phyloP scores from a whole-genome alignment of 2,888 invertebrate genomes.

The Synergus umbraculus region DNA sequence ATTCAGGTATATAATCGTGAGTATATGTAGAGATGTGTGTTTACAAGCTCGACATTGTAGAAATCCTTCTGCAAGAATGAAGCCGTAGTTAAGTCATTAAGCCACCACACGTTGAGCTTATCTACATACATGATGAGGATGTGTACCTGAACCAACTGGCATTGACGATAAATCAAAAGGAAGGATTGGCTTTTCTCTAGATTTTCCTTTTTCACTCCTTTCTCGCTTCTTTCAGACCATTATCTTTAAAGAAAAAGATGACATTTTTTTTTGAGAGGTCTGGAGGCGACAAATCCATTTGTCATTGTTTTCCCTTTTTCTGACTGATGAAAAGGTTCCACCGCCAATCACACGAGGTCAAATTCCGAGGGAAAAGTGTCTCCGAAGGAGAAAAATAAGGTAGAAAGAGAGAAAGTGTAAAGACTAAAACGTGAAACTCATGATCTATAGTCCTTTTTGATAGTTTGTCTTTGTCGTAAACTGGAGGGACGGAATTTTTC shows the following conservation, averaged over 20 bases:
- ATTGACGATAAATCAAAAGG: neutral
- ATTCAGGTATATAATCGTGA: neutral
- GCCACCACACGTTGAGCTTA: neutral
- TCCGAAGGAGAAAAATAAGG: conserved; percentile 13
- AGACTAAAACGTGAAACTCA: conserved; percentile 35
- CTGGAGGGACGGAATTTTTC: conserved; percentile 5
- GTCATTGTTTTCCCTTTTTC: conserved; percentile 34
- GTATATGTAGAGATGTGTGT: neutral
- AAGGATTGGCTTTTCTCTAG: neutral
- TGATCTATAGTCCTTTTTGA: conserved; percentile 6
- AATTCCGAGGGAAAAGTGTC: conserved; percentile 14
- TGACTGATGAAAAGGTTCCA: conserved; percentile 24
- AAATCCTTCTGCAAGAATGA: neutral
- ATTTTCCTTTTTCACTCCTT: neutral
- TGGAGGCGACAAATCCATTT: conserved; percentile 12
- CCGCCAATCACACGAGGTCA: conserved; percentile 22
- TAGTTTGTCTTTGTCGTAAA: conserved; percentile 27
- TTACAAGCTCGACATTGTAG: neutral
- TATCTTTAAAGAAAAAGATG: neutral
- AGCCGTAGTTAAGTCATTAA: neutral
- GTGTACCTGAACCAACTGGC: neutral
- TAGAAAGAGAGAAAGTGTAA: neutral
- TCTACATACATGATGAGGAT: neutral
- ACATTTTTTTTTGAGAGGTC: neutral
- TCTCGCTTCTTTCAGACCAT: neutral